These are phyloP conservation scores for Nesogale talazaci DNA, from an alignment of 2,113 vertebrate species.

Conservation along the genomic window DNA sequence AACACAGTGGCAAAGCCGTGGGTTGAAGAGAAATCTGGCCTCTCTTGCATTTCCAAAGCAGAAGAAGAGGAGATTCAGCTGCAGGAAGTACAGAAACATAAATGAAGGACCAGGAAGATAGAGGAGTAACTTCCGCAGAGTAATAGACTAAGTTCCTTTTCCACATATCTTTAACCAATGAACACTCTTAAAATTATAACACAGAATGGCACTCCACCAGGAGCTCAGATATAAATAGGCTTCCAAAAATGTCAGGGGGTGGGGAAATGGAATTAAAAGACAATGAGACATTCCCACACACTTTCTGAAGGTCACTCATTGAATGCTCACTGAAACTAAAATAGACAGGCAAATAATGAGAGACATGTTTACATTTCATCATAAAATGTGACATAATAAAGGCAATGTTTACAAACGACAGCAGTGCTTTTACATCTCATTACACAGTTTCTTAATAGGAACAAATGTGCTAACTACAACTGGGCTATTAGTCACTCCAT, in stretches of 20 bases:
- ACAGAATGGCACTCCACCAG: too few relatives aligned
- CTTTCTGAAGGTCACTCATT: neutral
- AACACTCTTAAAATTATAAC: neutral
- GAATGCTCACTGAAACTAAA: constrained; percentile 29
- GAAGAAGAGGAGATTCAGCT: neutral
- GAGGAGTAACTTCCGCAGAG: neutral
- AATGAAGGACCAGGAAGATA: neutral
- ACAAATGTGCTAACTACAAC: neutral
- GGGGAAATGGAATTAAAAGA: too few relatives aligned
- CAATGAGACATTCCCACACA: too few relatives aligned
- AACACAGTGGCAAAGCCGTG: neutral
- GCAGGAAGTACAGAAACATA: constrained; percentile 12
- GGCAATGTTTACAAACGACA: constrained; percentile 1
- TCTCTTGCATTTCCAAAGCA: neutral
- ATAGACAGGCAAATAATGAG: neutral
- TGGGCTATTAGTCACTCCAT: too few relatives aligned
- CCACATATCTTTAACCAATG: neutral
- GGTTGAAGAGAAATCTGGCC: neutral
- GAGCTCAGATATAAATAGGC: too few relatives aligned
- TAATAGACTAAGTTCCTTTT: constrained; percentile 21
- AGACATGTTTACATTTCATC: constrained; percentile 29
- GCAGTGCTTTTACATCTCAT: neutral
- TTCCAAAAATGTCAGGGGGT: too few relatives aligned
- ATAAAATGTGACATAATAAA: neutral
- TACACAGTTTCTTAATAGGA: neutral